Conservation (phyloP, 2,888 invertebrate genomes). For the Eupithecia dodoneata region DNA sequence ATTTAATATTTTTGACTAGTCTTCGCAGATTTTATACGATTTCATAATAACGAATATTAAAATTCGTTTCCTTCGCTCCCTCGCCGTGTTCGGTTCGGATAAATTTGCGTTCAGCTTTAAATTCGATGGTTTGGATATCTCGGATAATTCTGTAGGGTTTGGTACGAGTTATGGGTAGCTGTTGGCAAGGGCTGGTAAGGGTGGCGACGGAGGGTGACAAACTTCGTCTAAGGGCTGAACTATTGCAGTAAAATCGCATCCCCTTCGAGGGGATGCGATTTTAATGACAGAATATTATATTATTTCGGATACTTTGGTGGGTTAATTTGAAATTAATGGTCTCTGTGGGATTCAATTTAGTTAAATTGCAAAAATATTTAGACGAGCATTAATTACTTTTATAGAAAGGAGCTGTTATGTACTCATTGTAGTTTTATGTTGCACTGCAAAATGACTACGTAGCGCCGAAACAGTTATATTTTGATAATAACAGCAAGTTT, state of each 20-base stretch:
- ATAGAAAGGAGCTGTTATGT: neutral
- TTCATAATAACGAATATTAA: neutral
- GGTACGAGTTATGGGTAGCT: neutral
- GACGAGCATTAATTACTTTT: neutral
- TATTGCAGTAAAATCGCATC: conserved; percentile 23
- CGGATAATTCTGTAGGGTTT: conserved; percentile 9
- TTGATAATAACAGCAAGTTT: neutral
- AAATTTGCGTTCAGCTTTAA: neutral
- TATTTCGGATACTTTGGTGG: conserved; percentile 19
- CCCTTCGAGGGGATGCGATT: conserved; percentile 28
- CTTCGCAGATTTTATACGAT: neutral
- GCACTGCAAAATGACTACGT: neutral
- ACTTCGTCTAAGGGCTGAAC: conserved; percentile 25
- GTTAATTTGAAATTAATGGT: conserved; percentile 16
- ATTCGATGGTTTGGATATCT: neutral
- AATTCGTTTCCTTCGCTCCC: neutral
- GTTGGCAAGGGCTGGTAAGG: conserved; percentile 15
- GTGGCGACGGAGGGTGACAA: conserved; percentile 27
- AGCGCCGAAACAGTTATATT: neutral
- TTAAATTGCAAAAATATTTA: conserved; percentile 1
- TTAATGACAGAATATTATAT: conserved; percentile 28
- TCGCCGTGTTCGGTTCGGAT: neutral
- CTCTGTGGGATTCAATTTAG: neutral
- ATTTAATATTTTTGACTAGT: neutral
- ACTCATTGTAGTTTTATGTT: neutral